Evolutionary conservation across 2,113 vertebrate genomes (phyloP).

Genomic region (Balaenoptera acutorostrata): DNA sequence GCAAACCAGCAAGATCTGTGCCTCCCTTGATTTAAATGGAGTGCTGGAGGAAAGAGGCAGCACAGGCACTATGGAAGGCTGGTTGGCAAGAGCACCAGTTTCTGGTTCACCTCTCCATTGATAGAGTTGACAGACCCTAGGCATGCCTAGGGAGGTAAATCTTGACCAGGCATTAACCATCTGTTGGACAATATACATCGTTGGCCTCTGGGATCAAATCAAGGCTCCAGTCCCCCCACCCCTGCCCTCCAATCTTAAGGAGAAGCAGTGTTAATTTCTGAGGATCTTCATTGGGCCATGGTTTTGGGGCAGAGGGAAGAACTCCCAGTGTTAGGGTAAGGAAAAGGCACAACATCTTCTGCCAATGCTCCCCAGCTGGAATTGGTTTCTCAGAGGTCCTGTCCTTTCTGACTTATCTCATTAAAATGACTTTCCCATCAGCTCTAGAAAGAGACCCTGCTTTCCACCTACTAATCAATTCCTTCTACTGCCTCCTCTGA

Average conservation of each 20-base stretch:
- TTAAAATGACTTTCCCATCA: background rate
- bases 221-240: background rate
- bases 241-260: background rate
- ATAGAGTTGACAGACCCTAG: background rate
- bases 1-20: background rate
- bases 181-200: background rate
- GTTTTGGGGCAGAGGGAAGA: background rate
- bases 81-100: background rate
- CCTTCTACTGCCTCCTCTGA: background rate
- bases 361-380: background rate
- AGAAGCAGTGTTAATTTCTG: background rate
- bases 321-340: background rate
- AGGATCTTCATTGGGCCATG: background rate
- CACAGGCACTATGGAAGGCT: conserved; percentile 23
- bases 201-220: background rate
- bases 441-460: background rate
- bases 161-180: background rate
- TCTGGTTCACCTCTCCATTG: background rate
- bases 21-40: background rate
- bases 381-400: background rate
- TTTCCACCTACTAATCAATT: background rate
- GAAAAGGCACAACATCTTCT: background rate
- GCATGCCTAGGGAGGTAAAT: background rate
- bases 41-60: conserved; percentile 12
- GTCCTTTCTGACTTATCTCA: background rate